Evolutionary conservation across 2,797 vertebrate species (phyloP), one percentile per base, ranked within the genome.

Genomic region (Siniperca scherzeri): DNA sequence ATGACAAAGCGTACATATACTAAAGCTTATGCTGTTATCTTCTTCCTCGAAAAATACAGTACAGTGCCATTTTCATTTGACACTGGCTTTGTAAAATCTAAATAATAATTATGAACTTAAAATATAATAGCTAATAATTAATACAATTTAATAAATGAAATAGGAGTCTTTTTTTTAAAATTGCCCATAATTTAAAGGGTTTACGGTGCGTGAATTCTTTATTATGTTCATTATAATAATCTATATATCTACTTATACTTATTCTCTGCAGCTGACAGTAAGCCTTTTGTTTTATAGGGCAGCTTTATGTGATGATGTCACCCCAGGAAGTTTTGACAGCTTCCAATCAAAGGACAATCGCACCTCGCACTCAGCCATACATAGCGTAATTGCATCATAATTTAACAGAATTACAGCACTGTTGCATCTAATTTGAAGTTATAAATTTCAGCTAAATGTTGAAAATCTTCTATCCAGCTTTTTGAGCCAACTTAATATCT

Each of bases 301-400:
- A 98, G 75, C 96, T 98, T 72, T 99, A 98, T 74, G 97, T 98
- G 87, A 99, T 98, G 98, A 98, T 99, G 98, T 98, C 98, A 2
- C 97, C 98, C 0, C 98, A 98, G 88, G 98, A 99, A 56, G 97
- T 99, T 70, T 92, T 99, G 74, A 96, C 97, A 1, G 96, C 97
- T 10, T 95, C 97, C 14, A 95, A 95, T 68, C 97, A 97, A 92
- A 95, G 97, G 84, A 98, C 96, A 21, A 97, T 97, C 27, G 97
- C 97, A 2, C 97, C 98, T 69, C 96, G 97, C 33, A 97, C 97
- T 48, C 97, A 98, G 91, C 97, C 97, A 14, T 98, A 97, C 82
- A 96, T 96, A 25, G 96, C 96, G 98, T 98, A 96, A 97, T 65
- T 77, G 80, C 56, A 19, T 78, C 17, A 11, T 22, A 0, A 25